Evolutionary conservation across 1,140 invertebrate genomes (phyloP), one percentile per base, ranked within the genome.

Genomic region (Agrilus planipennis): DNA sequence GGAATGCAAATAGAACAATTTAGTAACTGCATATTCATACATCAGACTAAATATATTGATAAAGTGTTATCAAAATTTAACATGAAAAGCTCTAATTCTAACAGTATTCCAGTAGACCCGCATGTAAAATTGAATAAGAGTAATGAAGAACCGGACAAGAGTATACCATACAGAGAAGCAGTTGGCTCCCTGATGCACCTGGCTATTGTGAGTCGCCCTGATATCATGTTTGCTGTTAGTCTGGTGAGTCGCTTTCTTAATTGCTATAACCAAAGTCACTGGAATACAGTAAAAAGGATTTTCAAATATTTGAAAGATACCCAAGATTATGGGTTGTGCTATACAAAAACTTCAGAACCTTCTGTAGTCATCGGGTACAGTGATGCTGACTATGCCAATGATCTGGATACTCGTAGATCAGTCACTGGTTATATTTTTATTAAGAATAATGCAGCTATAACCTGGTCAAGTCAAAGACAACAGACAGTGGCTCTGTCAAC

Each of bases 391-490:
- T 61, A 42, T 49, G 58, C 54, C 15, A 41, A 47, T 18, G 52
- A 60, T 45, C 0, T 44, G 5, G 46, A 53, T 14, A 55, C 49
- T 36, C n/a, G 58, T 17, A 54, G 50, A 37, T 63, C 53, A 23
- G 58, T 44, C 5, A 50, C 51, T 18, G 62, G 64, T 12, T 59
- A 52, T 45, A 41, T 62, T 6, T 62, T 61, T 45, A 41, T 51
- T 14, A 21, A 61, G 27, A 50, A 39, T 39, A 54, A 52, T 31
- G 58, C 43, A 14, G 41, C 57, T 7, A 39, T 67, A 16, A 36
- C 53, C 5, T 62, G 58, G 55, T 36, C 53, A n/a, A 59, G 53
- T 45, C 55, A 63, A 28, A 41, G 57, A 32, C 59, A 62, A 45
- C 39, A 46, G 19, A 49, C 46, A 25, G 54, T 61, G 6, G 46